Conservation (phyloP, 37 sponge, comb jelly and placozoan species). For the Diacarnus erythraeanus region DNA sequence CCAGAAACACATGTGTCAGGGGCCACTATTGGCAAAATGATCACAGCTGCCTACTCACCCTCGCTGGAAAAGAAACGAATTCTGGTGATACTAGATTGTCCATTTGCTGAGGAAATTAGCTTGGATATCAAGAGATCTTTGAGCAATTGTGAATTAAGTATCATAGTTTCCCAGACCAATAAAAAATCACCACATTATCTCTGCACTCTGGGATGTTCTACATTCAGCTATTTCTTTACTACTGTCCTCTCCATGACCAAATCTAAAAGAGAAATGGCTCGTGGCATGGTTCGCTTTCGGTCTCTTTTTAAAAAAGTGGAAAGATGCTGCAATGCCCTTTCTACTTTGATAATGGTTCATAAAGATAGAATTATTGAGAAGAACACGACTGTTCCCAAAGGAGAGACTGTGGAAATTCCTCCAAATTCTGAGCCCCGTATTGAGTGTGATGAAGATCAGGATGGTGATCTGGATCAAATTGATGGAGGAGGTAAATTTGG, state of each 20-base stretch:
- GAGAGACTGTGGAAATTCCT: background rate
- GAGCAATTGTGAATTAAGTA: background rate
- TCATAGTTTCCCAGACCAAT: slow-evolving; percentile 11
- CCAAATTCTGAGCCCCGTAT: background rate
- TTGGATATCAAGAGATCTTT: background rate
- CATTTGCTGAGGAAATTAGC: slow-evolving; percentile 38
- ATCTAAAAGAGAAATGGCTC: background rate
- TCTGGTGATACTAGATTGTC: slow-evolving; percentile 42
- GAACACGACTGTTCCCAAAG: background rate
- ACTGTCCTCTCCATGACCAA: too few species aligned
- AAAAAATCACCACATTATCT: slow-evolving; percentile 29
- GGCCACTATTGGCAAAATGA: slow-evolving; percentile 10
- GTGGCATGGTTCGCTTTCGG: slow-evolving; percentile 19
- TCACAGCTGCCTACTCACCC: background rate
- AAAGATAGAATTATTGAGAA: background rate
- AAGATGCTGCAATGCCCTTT: slow-evolving; percentile 30
- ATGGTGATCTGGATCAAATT: background rate
- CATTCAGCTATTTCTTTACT: slow-evolving; percentile 38
- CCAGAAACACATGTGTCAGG: slow-evolving; percentile 30
- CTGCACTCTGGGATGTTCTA: slow-evolving; percentile 28
- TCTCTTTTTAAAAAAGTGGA: background rate
- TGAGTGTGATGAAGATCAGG: background rate
- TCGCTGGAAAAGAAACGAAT: slow-evolving; percentile 29
- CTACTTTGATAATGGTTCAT: slow-evolving; percentile 25
- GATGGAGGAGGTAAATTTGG: background rate